A percentile compares a stretch with the other conserved stretches of the same genome.
These are phyloP conservation scores for Amphibalanus amphitrite DNA, from an alignment of 1,140 invertebrate genomes.

Conservation along the genomic window DNA sequence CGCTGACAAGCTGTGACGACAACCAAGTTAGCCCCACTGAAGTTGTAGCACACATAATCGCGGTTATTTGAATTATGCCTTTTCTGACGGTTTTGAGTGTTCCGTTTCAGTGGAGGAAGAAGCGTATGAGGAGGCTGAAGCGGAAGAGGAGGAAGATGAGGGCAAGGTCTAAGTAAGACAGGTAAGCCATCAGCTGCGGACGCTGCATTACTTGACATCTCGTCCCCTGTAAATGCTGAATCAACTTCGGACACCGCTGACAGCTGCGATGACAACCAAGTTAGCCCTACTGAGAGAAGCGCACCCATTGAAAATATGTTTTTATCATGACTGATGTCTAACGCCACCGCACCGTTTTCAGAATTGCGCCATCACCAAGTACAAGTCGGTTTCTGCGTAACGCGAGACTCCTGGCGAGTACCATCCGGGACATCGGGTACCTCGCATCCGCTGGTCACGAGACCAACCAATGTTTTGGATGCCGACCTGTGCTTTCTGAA, in stretches of 20 bases:
- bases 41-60: too few relatives aligned
- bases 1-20: too few relatives aligned
- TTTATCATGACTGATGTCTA: too few relatives aligned
- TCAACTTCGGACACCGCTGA: constrained; percentile 7
- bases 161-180: constrained; percentile 29
- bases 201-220: neutral
- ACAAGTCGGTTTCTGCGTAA: neutral
- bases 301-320: too few relatives aligned
- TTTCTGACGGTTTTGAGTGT: too few relatives aligned
- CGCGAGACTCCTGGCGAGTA: neutral
- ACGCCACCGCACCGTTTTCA: too few relatives aligned
- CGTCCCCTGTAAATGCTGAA: neutral
- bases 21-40: too few relatives aligned
- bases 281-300: too few relatives aligned
- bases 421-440: neutral
- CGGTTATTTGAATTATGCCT: too few relatives aligned
- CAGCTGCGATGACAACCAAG: too few relatives aligned
- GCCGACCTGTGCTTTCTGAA: neutral
- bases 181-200: neutral
- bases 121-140: constrained; percentile 31
- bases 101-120: constrained; percentile 28
- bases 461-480: neutral
- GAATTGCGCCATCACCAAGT: constrained; percentile 1
- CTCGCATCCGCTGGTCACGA: too few relatives aligned
- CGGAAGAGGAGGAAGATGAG: constrained; percentile 33